Evolutionary conservation across 1,140 invertebrate species (phyloP), one percentile per base, ranked within the genome.

Genomic region (Microplitis demolitor): DNA sequence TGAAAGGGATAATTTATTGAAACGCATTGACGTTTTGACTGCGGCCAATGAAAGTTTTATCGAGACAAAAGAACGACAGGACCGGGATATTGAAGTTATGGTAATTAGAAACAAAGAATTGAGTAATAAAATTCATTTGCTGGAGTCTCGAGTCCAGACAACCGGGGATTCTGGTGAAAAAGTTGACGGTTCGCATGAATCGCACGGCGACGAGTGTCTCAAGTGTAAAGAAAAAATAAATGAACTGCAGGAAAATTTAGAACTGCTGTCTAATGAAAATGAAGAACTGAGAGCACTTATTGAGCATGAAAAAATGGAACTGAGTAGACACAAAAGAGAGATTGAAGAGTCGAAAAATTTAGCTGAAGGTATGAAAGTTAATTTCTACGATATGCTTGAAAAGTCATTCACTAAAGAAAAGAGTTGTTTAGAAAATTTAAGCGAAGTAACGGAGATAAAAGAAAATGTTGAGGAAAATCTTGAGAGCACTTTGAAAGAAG

Each of bases 21-120:
- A 95, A 78, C 89, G 90, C 82, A 89, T 95, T 66, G 94, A 95
- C 74, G 89, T 93, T 4, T 82, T 96, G 8, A 90, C 91, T 3
- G 88, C 90, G 16, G 93, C 93, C n/a, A 95, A 95, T 80, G 93
- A 95, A 50, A 89, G 90, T 62, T 89, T 94, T 76, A 82, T 91
- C 3, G 93, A 95, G 79, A 90, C 93, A 83, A 95, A 95, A 85
- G 93, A 95, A 81, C 91, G 91, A 72, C 91, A 94, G 84, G 93
- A 95, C 75, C 88, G 92, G 73, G 83, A 88, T 11, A 77, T 89
- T 0, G 89, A 92, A 75, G 88, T 92, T 75, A 91, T 91, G 82
- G 90, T 92, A 79, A 90, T 90, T 34, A 90, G 92, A 78, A 92
- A 91, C 77, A 90, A 91, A 74, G 91, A 93, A 80, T 83, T 91